These are phyloP conservation scores for Camponotus vicinus DNA, from an alignment of 1,140 invertebrate genomes.

Conservation along the genomic window DNA sequence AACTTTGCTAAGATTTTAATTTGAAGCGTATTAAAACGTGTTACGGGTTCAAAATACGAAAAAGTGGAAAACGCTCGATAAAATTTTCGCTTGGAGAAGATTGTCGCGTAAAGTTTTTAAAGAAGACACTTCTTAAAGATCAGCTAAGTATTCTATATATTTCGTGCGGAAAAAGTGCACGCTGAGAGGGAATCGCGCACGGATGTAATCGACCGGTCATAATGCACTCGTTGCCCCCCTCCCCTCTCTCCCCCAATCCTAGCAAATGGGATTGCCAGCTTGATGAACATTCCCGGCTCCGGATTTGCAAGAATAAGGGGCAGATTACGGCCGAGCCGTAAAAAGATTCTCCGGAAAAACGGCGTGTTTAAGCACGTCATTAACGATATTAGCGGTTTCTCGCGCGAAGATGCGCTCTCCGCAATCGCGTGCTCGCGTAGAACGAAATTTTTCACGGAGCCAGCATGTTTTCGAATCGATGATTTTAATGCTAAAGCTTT, in stretches of 20 bases:
- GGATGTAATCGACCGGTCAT: constrained; percentile 56
- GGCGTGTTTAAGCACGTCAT: constrained; percentile 56
- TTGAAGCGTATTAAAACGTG: not conserved
- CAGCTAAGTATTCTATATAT: constrained; percentile 6
- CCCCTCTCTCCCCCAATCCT: constrained; percentile 5
- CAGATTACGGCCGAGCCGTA: constrained; percentile 50
- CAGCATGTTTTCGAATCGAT: constrained; percentile 26
- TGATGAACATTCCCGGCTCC: constrained; percentile 44
- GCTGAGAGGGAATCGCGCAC: constrained; percentile 13
- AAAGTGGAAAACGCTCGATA: not conserved
- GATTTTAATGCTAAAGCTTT: constrained; percentile 35
- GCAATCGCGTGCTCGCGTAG: not conserved
- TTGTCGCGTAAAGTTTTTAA: constrained; percentile 27
- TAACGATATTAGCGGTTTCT: constrained; percentile 64
- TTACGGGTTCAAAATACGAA: not conserved
- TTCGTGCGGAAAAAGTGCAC: constrained; percentile 14
- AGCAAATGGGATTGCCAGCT: constrained; percentile 41
- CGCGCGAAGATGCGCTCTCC: constrained; percentile 24
- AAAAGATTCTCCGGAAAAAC: constrained; percentile 55
- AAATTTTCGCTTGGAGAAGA: constrained; percentile 12
- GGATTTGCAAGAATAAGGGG: constrained; percentile 62
- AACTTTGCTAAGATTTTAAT: not conserved
- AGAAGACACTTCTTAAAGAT: constrained; percentile 27
- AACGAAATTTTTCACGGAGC: constrained; percentile 26
- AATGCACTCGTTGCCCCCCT: constrained; percentile 51